phyloP scores from a whole-genome alignment of 2,797 vertebrate species.

The Hoplostethus atlanticus region DNA sequence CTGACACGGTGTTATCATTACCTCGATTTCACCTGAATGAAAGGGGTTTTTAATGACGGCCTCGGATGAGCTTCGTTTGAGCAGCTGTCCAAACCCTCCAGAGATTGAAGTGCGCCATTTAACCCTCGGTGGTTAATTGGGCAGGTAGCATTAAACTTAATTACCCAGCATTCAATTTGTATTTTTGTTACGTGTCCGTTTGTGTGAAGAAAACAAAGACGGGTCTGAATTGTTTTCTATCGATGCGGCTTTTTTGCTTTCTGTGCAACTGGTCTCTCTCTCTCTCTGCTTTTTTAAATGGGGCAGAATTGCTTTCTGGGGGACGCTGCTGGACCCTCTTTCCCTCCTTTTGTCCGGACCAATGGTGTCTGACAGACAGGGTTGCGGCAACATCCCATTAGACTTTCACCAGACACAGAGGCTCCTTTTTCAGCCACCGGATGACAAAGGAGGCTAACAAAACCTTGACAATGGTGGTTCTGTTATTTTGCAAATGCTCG shows the following conservation, averaged over 20 bases:
- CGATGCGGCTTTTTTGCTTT: constrained; percentile 1
- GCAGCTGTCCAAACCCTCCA: constrained; percentile 30
- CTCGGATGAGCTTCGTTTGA: constrained; percentile 36
- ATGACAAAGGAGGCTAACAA: constrained; percentile 55
- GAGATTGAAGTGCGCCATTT: constrained; percentile 46
- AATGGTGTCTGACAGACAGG: constrained; percentile 65
- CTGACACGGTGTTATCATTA: constrained; percentile 14
- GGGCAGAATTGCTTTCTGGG: constrained; percentile 33
- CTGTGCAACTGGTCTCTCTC: constrained; percentile 5
- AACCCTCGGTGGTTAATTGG: constrained; percentile 52
- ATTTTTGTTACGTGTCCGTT: constrained; percentile 6
- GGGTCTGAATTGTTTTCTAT: not conserved
- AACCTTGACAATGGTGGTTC: constrained; percentile 42
- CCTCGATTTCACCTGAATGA: constrained; percentile 28
- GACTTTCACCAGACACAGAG: constrained; percentile 51
- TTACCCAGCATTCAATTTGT: constrained; percentile 52
- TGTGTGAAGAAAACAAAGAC: constrained; percentile 16
- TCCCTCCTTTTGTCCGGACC: constrained; percentile 43
- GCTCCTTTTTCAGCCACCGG: constrained; percentile 25
- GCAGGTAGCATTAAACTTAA: constrained; percentile 41
- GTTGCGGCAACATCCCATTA: constrained; percentile 65
- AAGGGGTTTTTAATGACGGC: constrained; percentile 39
- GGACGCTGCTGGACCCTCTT: constrained; percentile 25
- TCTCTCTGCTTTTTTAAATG: constrained; percentile 13
- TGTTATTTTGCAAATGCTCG: constrained; percentile 50